Evolutionary conservation across 2,113 vertebrate species (phyloP).

Genomic region (Pterocles burchelli): DNA sequence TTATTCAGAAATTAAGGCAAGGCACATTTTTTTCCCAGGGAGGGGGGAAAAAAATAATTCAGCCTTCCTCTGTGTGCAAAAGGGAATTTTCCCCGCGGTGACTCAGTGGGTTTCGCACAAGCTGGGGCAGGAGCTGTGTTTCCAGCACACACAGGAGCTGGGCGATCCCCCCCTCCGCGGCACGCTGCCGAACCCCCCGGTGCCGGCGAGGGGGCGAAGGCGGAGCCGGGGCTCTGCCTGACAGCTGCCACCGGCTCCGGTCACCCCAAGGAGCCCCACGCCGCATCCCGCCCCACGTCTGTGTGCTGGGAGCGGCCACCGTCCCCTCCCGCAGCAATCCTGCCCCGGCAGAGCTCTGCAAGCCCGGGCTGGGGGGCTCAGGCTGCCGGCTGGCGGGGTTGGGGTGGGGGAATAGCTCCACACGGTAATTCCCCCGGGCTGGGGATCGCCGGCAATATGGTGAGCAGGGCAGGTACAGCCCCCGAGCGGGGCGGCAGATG

Average conservation of each 20-base stretch:
- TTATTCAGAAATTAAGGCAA: background rate
- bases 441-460: background rate
- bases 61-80: background rate
- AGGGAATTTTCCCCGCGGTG: accelerated
- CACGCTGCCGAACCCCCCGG: too few species aligned
- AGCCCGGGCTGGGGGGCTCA: background rate
- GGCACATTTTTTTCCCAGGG: too few species aligned
- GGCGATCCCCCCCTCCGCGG: background rate
- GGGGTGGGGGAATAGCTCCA: slow-evolving; percentile 17
- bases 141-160: accelerated
- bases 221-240: slow-evolving; percentile 58
- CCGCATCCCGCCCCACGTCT: slow-evolving; percentile 21
- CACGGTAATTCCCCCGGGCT: background rate
- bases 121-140: background rate
- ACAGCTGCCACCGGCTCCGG: slow-evolving; percentile 68
- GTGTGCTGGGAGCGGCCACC: background rate
- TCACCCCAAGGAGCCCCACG: background rate
- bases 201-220: too few species aligned
- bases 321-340: background rate
- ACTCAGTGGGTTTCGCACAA: background rate
- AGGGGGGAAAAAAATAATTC: too few species aligned
- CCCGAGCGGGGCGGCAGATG: slow-evolving; percentile 27
- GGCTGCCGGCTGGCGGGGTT: slow-evolving; percentile 42
- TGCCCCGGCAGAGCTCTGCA: background rate
- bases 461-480: background rate